Percentiles rank a stretch among this genome's conserved stretches.
phyloP scores from a whole-genome alignment of 1,140 invertebrate genomes.

The Subanguina moxae region DNA sequence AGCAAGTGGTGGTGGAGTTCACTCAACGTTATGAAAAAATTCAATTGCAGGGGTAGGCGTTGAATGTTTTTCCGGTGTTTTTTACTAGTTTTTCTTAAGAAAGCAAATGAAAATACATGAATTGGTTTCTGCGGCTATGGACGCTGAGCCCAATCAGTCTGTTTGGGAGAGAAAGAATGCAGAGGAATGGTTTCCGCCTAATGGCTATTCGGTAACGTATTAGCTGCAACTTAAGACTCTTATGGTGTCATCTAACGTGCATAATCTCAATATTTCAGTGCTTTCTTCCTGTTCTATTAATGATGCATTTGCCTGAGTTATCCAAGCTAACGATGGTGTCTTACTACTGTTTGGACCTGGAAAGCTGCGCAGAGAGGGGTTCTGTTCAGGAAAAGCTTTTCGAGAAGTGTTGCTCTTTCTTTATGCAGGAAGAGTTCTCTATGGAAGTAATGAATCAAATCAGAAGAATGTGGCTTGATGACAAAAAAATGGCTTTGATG shows the following conservation, averaged over 20 bases:
- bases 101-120: conserved; percentile 22
- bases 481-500: conserved; percentile 15
- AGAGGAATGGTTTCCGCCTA: conserved; percentile 27
- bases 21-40: conserved; percentile 8
- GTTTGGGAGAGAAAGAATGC: conserved; percentile 28
- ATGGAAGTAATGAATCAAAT: conserved; percentile 23
- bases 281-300: conserved; percentile 23
- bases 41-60: neutral
- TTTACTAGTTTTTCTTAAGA: conserved; percentile 15
- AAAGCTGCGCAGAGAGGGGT: conserved; percentile 4
- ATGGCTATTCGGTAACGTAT: conserved; percentile 24
- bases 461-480: conserved; percentile 17
- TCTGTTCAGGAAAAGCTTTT: conserved; percentile 24
- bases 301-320: conserved; percentile 23
- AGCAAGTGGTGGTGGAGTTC: conserved; percentile 9
- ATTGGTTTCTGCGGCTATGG: conserved; percentile 20
- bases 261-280: neutral
- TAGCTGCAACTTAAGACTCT: neutral
- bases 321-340: conserved; percentile 22
- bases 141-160: conserved; percentile 8
- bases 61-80: conserved; percentile 6
- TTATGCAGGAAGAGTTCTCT: conserved; percentile 33
- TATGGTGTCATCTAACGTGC: neutral
- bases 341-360: conserved; percentile 32
- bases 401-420: conserved; percentile 17